Conservation (phyloP, 2,888 invertebrate genomes). For the Heliconius ethilla region DNA sequence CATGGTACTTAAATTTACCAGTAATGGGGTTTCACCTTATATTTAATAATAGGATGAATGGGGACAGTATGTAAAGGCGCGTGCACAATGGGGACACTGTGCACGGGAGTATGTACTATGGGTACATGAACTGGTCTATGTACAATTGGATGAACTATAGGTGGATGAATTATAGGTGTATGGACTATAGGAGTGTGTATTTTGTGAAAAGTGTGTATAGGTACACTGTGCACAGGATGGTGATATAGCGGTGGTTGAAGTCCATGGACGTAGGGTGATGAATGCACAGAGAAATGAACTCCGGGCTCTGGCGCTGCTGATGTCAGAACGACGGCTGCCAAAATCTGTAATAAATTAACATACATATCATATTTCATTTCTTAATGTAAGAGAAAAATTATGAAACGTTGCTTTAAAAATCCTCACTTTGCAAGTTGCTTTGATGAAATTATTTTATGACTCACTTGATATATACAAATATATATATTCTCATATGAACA, state of each 20-base stretch:
- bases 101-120: conserved; percentile 38
- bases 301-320: conserved; percentile 48
- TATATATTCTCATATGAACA: neutral
- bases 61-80: conserved; percentile 40
- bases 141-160: conserved; percentile 54
- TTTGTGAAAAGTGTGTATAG: conserved; percentile 22
- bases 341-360: conserved; percentile 45
- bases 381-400: neutral
- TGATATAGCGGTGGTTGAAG: conserved; percentile 24
- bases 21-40: conserved; percentile 58
- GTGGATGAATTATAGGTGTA: conserved; percentile 37
- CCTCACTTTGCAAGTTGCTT: neutral
- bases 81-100: conserved; percentile 46
- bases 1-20: neutral
- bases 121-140: conserved; percentile 47
- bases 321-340: conserved; percentile 37
- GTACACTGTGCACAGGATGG: conserved; percentile 22
- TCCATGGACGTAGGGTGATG: conserved; percentile 31
- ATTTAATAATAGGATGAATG: conserved; percentile 53
- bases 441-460: neutral
- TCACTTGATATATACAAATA: neutral
- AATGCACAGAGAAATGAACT: conserved; percentile 50
- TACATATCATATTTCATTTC: neutral
- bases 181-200: conserved; percentile 25
- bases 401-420: neutral